Evolutionary conservation across 1,140 invertebrate genomes (phyloP).

Genomic region (Drosophila ohnishii): DNA sequence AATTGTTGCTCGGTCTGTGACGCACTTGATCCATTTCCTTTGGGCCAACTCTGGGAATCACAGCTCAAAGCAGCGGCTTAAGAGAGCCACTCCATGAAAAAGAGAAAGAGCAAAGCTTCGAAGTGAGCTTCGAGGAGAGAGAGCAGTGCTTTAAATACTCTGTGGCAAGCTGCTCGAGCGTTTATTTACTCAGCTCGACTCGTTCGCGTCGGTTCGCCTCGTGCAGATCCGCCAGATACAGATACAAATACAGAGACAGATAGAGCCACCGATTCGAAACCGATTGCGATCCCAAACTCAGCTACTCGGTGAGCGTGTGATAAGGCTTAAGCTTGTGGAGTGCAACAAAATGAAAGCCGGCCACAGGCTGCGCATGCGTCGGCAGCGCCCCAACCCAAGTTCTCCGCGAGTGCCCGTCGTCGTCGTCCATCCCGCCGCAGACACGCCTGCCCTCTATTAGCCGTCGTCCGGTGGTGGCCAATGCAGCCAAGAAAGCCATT

Average conservation of each 20-base stretch:
- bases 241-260: constrained; percentile 8
- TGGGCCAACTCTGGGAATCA: constrained; percentile 21
- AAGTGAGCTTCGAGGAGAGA: constrained; percentile 22
- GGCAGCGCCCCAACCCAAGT: constrained; percentile 42
- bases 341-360: constrained; percentile 71
- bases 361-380: constrained; percentile 70
- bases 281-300: neutral
- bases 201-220: constrained; percentile 48
- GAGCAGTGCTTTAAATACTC: constrained; percentile 63
- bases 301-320: constrained; percentile 30
- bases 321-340: constrained; percentile 26
- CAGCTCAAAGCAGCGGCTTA: constrained; percentile 5
- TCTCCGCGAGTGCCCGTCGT: constrained; percentile 33
- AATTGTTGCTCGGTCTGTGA: constrained; percentile 13
- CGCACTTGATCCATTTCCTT: constrained; percentile 32
- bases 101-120: constrained; percentile 4
- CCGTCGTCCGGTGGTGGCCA: constrained; percentile 16
- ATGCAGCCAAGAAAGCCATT: constrained; percentile 65
- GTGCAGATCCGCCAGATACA: constrained; percentile 18
- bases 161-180: constrained; percentile 14
- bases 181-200: constrained; percentile 67
- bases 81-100: constrained; percentile 6
- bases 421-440: constrained; percentile 29
- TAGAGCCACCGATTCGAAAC: constrained; percentile 2
- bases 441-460: constrained; percentile 35